These are phyloP conservation scores for Sturnira hondurensis DNA, from an alignment of 2,113 vertebrate species.

Conservation along the genomic window DNA sequence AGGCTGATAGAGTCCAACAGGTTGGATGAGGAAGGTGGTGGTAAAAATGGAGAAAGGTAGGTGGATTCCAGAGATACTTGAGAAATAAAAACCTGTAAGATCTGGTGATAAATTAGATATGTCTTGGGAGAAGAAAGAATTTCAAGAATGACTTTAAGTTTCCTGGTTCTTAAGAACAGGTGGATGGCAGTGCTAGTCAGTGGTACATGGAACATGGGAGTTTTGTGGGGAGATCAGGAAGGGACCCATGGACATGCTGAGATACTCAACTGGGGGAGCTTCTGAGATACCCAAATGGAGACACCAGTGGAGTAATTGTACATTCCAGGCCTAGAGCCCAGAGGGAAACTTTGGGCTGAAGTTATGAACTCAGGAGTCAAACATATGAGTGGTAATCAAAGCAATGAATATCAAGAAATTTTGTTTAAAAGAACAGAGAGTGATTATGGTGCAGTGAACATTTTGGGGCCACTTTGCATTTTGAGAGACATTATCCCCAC, in stretches of 20 bases:
- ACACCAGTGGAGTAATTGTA: neutral
- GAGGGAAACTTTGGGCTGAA: neutral
- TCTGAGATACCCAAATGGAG: neutral
- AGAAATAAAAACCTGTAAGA: neutral
- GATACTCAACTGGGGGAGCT: neutral
- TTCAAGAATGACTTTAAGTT: neutral
- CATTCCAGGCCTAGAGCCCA: neutral
- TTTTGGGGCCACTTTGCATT: neutral
- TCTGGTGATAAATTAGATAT: neutral
- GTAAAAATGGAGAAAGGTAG: neutral
- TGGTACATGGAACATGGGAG: neutral
- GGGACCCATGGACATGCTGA: neutral
- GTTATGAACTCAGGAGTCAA: neutral
- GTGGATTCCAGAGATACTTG: neutral
- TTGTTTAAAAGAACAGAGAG: neutral
- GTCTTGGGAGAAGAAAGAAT: neutral
- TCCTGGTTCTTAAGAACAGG: neutral
- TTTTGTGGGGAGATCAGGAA: neutral
- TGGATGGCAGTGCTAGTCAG: too few relatives aligned
- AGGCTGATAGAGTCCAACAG: neutral
- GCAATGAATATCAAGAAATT: neutral
- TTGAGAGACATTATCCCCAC: neutral
- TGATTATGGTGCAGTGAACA: neutral
- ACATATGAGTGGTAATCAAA: neutral
- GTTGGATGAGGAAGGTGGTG: neutral